A percentile compares a stretch with the other conserved stretches of the same genome.
Conservation (phyloP, 2,113 vertebrate species). For the Pomatorhinus ruficollis region DNA sequence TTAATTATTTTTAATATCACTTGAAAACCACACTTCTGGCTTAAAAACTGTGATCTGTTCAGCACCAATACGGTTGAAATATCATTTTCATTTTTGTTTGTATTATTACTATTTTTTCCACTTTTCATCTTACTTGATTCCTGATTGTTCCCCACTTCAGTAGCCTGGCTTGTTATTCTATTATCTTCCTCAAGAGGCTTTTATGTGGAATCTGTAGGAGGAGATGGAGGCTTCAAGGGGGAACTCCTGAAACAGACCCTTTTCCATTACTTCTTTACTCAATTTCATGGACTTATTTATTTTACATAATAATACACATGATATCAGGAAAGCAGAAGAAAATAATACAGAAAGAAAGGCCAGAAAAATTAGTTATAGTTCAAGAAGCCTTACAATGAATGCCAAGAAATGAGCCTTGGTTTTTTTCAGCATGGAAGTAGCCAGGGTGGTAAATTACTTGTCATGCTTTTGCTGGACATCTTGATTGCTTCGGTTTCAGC, state of each 20-base stretch:
- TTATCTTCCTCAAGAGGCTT: conserved; percentile 31
- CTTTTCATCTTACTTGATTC: conserved; percentile 7
- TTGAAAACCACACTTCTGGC: not conserved
- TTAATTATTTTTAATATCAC: conserved; percentile 28
- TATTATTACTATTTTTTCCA: not conserved
- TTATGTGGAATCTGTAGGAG: conserved; percentile 3
- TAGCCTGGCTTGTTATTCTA: conserved; percentile 6
- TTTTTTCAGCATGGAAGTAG: not conserved
- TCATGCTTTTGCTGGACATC: not conserved
- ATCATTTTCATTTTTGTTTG: conserved; percentile 17
- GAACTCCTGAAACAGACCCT: not conserved
- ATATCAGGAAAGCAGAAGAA: not conserved
- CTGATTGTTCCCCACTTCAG: conserved; percentile 9
- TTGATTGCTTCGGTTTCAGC: not conserved
- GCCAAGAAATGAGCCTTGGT: not conserved
- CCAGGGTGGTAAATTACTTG: not conserved
- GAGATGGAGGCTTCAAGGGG: conserved; percentile 2
- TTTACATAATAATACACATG: not conserved
- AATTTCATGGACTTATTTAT: not conserved
- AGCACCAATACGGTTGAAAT: not conserved
- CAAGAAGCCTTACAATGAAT: not conserved
- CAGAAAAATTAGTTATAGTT: not conserved
- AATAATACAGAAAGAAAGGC: not conserved
- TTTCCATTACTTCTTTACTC: conserved; percentile 17
- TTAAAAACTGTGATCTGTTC: not conserved